phyloP scores from a whole-genome alignment of 1,140 invertebrate species.

The Whitmania pigra region DNA sequence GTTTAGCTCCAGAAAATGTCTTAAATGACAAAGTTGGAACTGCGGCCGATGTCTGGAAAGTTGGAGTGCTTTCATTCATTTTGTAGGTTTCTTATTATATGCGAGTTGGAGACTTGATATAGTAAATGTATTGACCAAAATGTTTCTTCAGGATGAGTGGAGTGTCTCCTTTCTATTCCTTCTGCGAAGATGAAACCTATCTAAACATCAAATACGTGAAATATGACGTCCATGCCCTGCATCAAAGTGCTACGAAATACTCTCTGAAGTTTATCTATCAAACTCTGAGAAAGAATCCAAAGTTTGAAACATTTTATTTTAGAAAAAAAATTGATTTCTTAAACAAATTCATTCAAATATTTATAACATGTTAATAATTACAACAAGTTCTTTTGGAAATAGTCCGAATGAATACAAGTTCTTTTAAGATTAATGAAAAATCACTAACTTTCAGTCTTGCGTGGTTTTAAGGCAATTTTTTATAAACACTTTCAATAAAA shows the following conservation, averaged over 20 bases:
- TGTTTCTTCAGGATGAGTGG: conserved; percentile 58
- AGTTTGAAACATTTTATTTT: conserved; percentile 48
- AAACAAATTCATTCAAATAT: conserved; percentile 2
- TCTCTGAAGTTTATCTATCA: conserved; percentile 84
- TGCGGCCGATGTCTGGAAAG: conserved; percentile 87
- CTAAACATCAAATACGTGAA: conserved; percentile 83
- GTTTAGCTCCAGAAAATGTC: conserved; percentile 73
- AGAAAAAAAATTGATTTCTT: conserved; percentile 9
- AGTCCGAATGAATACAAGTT: neutral
- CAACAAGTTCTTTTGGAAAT: neutral
- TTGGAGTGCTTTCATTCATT: conserved; percentile 84
- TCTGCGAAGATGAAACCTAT: conserved; percentile 66
- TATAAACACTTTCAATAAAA: too few relatives aligned
- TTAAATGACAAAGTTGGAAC: conserved; percentile 63
- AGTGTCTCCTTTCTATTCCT: conserved; percentile 74
- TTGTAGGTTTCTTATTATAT: conserved; percentile 46
- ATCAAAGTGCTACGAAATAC: conserved; percentile 85
- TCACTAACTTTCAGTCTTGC: too few relatives aligned
- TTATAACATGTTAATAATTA: neutral
- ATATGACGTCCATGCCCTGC: conserved; percentile 84
- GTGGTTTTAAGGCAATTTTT: too few relatives aligned
- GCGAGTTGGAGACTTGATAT: neutral
- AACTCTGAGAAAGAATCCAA: conserved; percentile 80
- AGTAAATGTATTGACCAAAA: too few relatives aligned
- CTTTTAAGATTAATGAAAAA: neutral